Base-by-base conservation (phyloP, 2,888 invertebrate genomes). In the Athetis lepigone region DNA sequence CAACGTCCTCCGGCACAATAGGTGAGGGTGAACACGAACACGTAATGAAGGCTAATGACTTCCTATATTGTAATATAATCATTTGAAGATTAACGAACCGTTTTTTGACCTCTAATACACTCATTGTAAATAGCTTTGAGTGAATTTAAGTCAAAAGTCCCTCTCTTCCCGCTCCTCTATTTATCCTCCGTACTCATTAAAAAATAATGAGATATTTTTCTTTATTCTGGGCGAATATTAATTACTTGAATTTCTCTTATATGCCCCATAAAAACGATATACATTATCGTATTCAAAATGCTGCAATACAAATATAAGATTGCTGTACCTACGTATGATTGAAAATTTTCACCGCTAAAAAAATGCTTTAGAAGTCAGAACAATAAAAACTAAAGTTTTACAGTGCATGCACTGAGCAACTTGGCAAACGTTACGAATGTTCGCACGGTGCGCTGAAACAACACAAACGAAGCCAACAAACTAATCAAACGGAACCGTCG, bases 1-100 rank as follows among this genome's bases (percentile, higher is more conserved):
- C 62, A 13, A 18, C 68, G 60, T 58, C 58, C 62, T 81, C 55
- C 59, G 54, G 51, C 49, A 62, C 33, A 73, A 77, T 63, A 49
- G 36, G 9, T 25, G 61, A 33, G 46, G 43, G 54, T 40, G 36
- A 54, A 39, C 54, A 51, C 54, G 60, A 58, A 75, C 49, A 56
- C 40, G 39, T 57, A 60, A 60, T 62, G 47, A 27, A 47, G 39
- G 58, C 61, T 76, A 77, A 68, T 59, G 61, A 73, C 47, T 21
- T 49, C 40, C 58, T n/a, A 46, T 62, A 59, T 50, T 42, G 43
- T 73, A 59, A 60, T 58, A 33, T 33, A 60, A 77, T 66, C 47
- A 62, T 19, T 63, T 63, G 21, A 25, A 13, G 29, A 52, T 63
- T 72, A 72, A 50, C 42, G 45, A 67, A 66, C 58, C 58, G 46